phyloP scores from a whole-genome alignment of 2,888 invertebrate genomes.

The Caradrina kadenii region DNA sequence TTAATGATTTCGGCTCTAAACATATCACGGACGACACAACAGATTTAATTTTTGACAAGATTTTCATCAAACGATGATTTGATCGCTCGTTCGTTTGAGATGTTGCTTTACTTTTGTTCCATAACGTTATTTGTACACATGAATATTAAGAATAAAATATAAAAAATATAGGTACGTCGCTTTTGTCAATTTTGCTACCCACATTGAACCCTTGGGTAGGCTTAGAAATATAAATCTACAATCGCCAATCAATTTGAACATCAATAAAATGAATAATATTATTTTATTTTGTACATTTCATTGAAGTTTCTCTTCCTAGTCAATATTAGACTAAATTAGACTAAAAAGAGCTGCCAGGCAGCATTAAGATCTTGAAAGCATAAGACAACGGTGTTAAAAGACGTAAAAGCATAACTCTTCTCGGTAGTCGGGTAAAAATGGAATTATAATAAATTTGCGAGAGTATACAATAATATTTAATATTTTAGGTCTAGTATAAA shows the following conservation, averaged over 20 bases:
- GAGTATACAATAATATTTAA: slow-evolving; percentile 74
- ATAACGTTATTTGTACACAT: slow-evolving; percentile 67
- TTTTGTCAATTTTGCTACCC: slow-evolving; percentile 59
- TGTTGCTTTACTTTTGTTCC: slow-evolving; percentile 88
- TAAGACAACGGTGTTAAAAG: slow-evolving; percentile 25
- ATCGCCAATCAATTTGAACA: slow-evolving; percentile 18
- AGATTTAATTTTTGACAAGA: slow-evolving; percentile 57
- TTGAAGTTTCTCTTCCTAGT: slow-evolving; percentile 29
- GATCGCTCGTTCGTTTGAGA: slow-evolving; percentile 66
- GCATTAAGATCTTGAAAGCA: slow-evolving; percentile 14
- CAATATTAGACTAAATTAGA: slow-evolving; percentile 9
- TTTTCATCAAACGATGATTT: slow-evolving; percentile 60
- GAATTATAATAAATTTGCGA: slow-evolving; percentile 60
- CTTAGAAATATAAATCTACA: slow-evolving; percentile 28
- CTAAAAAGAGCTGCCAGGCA: slow-evolving; percentile 4
- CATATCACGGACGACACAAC: slow-evolving; percentile 80
- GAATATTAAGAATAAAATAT: slow-evolving; percentile 48
- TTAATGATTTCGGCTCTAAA: slow-evolving; percentile 66
- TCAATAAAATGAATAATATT: slow-evolving; percentile 13
- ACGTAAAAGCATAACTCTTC: slow-evolving; percentile 39
- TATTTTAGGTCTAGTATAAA: slow-evolving; percentile 68
- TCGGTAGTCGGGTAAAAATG: slow-evolving; percentile 16
- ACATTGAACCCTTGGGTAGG: slow-evolving; percentile 44
- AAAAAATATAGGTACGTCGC: slow-evolving; percentile 37
- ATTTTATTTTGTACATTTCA: slow-evolving; percentile 21